Percentiles rank a stretch among this genome's conserved stretches.
These are phyloP conservation scores for Eumaeus atala DNA, from an alignment of 1,140 invertebrate genomes.

Conservation along the genomic window DNA sequence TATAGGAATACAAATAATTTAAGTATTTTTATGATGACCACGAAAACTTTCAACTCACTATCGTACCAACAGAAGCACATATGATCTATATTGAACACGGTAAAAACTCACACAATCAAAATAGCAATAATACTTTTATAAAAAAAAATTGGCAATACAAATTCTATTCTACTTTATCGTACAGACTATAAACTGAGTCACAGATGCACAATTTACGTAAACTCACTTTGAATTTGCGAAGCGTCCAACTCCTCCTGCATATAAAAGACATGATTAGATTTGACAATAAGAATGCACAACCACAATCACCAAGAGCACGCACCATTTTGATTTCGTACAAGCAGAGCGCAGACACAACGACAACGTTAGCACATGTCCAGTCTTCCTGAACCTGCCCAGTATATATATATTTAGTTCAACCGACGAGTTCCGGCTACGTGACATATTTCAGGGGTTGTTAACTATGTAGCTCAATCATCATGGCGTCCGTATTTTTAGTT, in stretches of 20 bases:
- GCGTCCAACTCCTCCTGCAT: conserved; percentile 5
- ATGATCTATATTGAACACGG: too few relatives aligned
- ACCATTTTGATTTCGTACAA: conserved; percentile 1
- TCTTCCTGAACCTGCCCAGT: background rate
- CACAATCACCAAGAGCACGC: background rate
- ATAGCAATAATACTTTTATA: too few relatives aligned
- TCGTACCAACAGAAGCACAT: too few relatives aligned
- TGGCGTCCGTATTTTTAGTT: too few relatives aligned
- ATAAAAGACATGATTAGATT: background rate
- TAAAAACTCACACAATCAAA: too few relatives aligned
- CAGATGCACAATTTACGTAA: background rate
- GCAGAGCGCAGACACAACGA: background rate
- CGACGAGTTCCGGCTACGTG: conserved; percentile 2
- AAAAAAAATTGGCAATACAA: too few relatives aligned
- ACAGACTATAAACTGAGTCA: too few relatives aligned
- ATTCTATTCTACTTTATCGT: too few relatives aligned
- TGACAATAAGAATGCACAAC: background rate
- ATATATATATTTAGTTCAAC: conserved; percentile 1
- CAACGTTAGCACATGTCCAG: background rate
- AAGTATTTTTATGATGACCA: too few relatives aligned
- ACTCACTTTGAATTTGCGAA: conserved; percentile 6
- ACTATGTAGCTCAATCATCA: background rate
- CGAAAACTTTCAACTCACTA: too few relatives aligned
- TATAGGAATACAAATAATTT: too few relatives aligned
- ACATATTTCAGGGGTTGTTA: background rate